phyloP scores from a whole-genome alignment of 2,888 invertebrate genomes.

The Sceliomorpha sp. region DNA sequence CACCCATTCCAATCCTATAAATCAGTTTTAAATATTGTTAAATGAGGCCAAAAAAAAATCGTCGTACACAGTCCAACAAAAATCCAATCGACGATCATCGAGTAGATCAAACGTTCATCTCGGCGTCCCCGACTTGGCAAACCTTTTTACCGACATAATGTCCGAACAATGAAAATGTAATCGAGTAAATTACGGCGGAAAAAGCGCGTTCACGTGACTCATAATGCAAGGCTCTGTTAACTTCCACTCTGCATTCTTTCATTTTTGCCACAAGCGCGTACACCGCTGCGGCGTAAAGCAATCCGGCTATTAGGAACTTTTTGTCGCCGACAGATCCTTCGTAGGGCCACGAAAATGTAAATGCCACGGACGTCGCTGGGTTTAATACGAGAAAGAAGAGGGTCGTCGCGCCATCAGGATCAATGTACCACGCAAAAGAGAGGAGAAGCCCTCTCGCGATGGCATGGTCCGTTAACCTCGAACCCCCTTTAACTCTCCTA shows the following conservation, averaged over 20 bases:
- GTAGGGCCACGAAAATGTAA: slow-evolving; percentile 33
- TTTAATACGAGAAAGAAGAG: slow-evolving; percentile 49
- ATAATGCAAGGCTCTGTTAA: slow-evolving; percentile 26
- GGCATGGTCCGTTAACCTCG: slow-evolving; percentile 67
- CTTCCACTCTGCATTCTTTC: neutral
- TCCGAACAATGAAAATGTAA: slow-evolving; percentile 43
- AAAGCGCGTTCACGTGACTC: too few species aligned
- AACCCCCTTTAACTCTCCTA: slow-evolving; percentile 61
- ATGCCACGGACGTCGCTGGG: slow-evolving; percentile 37
- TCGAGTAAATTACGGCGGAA: slow-evolving; percentile 29
- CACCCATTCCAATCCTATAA: too few species aligned
- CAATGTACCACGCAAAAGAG: slow-evolving; percentile 58
- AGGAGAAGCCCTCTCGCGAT: slow-evolving; percentile 60
- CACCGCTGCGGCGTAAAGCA: slow-evolving; percentile 34
- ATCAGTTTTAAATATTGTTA: too few species aligned
- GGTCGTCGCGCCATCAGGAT: slow-evolving; percentile 57
- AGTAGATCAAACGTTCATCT: too few species aligned
- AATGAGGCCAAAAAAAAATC: too few species aligned
- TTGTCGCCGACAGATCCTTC: slow-evolving; percentile 37
- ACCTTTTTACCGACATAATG: too few species aligned
- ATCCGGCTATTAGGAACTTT: slow-evolving; percentile 45
- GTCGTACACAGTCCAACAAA: too few species aligned
- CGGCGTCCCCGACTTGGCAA: too few species aligned
- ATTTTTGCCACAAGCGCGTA: slow-evolving; percentile 20
- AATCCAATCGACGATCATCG: too few species aligned